Conservation (phyloP, 2,888 invertebrate species). For the Rhaphigaster nebulosa region DNA sequence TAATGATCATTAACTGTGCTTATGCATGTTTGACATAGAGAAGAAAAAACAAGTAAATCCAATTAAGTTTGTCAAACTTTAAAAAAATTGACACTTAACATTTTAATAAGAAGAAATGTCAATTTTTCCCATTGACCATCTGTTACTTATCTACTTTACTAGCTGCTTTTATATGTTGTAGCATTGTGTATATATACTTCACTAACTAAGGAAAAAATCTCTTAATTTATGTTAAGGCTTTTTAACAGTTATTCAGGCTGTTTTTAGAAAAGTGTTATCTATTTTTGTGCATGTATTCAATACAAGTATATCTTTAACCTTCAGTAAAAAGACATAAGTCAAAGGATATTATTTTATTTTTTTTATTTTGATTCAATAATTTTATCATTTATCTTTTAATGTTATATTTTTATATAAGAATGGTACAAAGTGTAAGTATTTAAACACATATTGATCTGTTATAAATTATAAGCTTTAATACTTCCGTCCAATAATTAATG, state of each 20-base stretch:
- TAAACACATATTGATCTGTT: background rate
- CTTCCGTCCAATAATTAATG: constrained; percentile 33
- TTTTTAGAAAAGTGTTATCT: background rate
- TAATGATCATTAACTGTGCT: too few relatives aligned
- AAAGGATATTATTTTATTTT: background rate
- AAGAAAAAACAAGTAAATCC: background rate
- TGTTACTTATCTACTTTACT: background rate
- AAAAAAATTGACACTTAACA: constrained; percentile 21
- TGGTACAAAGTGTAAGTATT: background rate
- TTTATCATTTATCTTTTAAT: background rate
- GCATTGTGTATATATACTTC: background rate
- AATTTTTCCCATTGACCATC: background rate
- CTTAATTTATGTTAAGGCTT: constrained; percentile 22
- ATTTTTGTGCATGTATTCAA: background rate
- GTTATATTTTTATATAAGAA: background rate
- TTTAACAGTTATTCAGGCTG: background rate
- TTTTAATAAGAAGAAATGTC: background rate
- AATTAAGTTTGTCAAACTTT: background rate
- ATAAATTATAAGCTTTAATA: background rate
- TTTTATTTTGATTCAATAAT: background rate
- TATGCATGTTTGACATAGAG: background rate
- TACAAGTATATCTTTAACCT: background rate
- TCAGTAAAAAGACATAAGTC: background rate
- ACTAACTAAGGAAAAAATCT: background rate
- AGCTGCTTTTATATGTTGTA: constrained; percentile 6